phyloP scores from a whole-genome alignment of 2,888 invertebrate species.

The Diplolepis rosae region DNA sequence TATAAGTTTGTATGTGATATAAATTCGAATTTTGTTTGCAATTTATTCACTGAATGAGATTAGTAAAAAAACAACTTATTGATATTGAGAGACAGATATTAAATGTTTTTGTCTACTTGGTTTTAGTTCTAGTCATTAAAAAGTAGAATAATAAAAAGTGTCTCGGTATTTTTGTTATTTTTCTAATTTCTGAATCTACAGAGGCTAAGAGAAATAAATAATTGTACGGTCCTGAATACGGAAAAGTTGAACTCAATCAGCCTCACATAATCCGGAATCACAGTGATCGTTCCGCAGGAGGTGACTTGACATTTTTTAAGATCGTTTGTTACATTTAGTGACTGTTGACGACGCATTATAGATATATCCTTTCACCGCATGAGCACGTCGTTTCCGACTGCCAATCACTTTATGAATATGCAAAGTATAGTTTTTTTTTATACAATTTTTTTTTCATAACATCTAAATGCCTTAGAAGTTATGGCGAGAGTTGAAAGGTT shows the following conservation, averaged over 20 bases:
- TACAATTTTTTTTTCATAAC: neutral
- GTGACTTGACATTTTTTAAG: slow-evolving; percentile 64
- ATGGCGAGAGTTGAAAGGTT: too few relatives aligned
- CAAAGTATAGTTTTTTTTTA: neutral
- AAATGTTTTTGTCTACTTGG: too few relatives aligned
- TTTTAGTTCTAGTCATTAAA: too few relatives aligned
- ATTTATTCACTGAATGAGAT: too few relatives aligned
- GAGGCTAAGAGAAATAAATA: neutral
- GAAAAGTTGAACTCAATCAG: slow-evolving; percentile 53
- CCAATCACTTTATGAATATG: slow-evolving; percentile 2
- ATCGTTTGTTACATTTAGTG: slow-evolving; percentile 61
- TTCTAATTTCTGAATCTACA: too few relatives aligned
- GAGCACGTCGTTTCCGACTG: slow-evolving; percentile 15
- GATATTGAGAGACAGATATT: too few relatives aligned
- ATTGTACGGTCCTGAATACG: slow-evolving; percentile 33
- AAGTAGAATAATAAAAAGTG: too few relatives aligned
- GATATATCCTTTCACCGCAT: slow-evolving; percentile 33
- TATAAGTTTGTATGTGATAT: too few relatives aligned
- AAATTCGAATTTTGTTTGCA: too few relatives aligned
- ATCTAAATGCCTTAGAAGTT: neutral
- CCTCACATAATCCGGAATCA: slow-evolving; percentile 55
- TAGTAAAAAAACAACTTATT: too few relatives aligned
- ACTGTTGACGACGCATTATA: neutral
- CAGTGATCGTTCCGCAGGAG: slow-evolving; percentile 57
- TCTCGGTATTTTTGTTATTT: too few relatives aligned